Evolutionary conservation across 2,113 vertebrate genomes (phyloP).

Genomic region (Dendrocopos noguchii): DNA sequence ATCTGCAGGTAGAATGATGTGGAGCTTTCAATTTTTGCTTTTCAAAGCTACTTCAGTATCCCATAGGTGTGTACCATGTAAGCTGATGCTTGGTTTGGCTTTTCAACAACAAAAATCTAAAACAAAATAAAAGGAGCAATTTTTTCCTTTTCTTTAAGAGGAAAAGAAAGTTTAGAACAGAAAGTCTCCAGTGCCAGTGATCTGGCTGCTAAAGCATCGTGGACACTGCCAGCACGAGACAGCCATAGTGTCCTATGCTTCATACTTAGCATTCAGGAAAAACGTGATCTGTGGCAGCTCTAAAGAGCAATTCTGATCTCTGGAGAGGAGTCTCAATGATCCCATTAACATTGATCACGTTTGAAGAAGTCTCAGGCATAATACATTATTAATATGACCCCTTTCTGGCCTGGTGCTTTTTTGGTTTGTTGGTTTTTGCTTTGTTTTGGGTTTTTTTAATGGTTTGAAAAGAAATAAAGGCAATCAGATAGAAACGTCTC

Average conservation of each 20-base stretch:
- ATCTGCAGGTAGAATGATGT: not conserved
- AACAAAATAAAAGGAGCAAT: not conserved
- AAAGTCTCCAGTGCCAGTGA: not conserved
- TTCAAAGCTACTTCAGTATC: not conserved
- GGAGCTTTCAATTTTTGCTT: not conserved
- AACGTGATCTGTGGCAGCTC: conserved; percentile 20
- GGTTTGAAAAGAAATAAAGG: conserved; percentile 55
- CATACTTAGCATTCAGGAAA: conserved; percentile 4
- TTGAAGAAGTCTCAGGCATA: conserved; percentile 44
- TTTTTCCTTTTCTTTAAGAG: not conserved
- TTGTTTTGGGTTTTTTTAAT: not conserved
- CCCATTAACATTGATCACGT: conserved; percentile 55
- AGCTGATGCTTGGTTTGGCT: not conserved
- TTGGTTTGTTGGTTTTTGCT: not conserved
- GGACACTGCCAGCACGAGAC: not conserved
- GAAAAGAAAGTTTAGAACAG: not conserved
- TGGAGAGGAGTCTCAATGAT: conserved; percentile 47
- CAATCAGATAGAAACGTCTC: conserved; percentile 52
- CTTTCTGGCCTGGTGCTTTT: not conserved
- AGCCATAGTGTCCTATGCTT: not conserved
- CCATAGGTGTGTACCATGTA: not conserved
- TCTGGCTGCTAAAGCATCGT: not conserved
- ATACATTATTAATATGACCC: conserved; percentile 48
- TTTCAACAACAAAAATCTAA: not conserved
- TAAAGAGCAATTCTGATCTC: conserved; percentile 27